Percentiles rank a stretch among this genome's conserved stretches.
These are phyloP conservation scores for Cyprinus carpio DNA, from an alignment of 2,113 vertebrate species.

Conservation along the genomic window DNA sequence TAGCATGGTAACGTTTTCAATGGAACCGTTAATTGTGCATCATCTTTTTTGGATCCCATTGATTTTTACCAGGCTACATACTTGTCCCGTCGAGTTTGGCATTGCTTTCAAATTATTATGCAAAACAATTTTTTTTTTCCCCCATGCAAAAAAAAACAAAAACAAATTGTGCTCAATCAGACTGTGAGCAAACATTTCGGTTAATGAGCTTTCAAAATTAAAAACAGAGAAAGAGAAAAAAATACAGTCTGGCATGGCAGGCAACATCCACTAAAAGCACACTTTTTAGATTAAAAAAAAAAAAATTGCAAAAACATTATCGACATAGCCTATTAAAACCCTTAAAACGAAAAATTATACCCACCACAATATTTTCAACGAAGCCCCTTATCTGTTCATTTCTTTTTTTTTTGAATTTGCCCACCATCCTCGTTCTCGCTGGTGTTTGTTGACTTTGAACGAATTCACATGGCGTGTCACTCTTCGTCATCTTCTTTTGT, in stretches of 20 bases:
- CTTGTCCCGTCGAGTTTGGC: not conserved
- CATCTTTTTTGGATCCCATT: slow-evolving; percentile 13
- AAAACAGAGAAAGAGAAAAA: not conserved
- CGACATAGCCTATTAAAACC: slow-evolving; percentile 40
- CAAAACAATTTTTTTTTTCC: not conserved
- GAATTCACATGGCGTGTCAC: not conserved
- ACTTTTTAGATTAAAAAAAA: not conserved
- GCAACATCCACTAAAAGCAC: slow-evolving; percentile 43
- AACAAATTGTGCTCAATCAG: not conserved
- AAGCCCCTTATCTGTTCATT: slow-evolving; percentile 28
- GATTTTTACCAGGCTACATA: slow-evolving; percentile 8
- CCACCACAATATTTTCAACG: slow-evolving; percentile 38
- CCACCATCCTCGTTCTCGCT: slow-evolving; percentile 23
- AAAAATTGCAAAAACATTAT: too few relatives aligned
- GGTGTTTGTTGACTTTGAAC: slow-evolving; percentile 29
- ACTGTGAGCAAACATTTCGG: not conserved
- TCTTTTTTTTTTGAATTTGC: slow-evolving; percentile 53
- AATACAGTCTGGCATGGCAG: slow-evolving; percentile 27
- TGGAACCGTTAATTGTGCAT: not conserved
- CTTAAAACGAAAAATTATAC: slow-evolving; percentile 52
- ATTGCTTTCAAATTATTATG: slow-evolving; percentile 3
- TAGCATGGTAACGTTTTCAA: slow-evolving; percentile 5
- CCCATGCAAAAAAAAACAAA: slow-evolving; percentile 3
- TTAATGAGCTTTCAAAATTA: not conserved
- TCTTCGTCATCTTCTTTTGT: too few relatives aligned